phyloP scores from a whole-genome alignment of 2,797 vertebrate species.

The Heteromormyrus szaboi region DNA sequence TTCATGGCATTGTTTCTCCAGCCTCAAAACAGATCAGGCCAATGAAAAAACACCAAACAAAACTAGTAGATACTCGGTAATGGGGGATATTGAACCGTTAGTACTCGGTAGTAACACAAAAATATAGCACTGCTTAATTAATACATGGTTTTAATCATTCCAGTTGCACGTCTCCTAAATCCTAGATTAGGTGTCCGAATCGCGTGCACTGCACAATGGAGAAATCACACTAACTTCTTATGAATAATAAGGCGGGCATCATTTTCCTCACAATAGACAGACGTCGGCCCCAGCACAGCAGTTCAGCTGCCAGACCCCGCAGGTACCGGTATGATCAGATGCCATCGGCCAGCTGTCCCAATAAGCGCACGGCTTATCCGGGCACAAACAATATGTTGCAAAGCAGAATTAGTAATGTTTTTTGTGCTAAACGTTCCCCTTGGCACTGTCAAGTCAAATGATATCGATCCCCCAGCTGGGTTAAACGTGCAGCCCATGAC shows the following conservation, averaged over 20 bases:
- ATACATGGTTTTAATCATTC: not conserved
- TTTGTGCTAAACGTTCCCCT: not conserved
- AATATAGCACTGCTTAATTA: not conserved
- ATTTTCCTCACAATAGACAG: conserved; percentile 14
- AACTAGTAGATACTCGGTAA: not conserved
- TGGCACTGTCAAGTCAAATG: not conserved
- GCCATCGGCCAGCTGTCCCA: not conserved
- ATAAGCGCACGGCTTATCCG: not conserved
- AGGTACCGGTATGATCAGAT: not conserved
- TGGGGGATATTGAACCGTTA: not conserved
- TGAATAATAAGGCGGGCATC: not conserved
- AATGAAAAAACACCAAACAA: not conserved
- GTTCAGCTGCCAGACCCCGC: not conserved
- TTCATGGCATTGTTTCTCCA: not conserved
- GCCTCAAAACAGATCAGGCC: not conserved
- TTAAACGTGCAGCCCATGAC: not conserved
- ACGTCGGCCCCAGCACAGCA: not conserved
- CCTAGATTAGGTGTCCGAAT: not conserved
- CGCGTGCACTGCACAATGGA: not conserved
- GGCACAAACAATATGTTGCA: not conserved
- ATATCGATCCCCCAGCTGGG: not conserved
- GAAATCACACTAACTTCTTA: conserved; percentile 8
- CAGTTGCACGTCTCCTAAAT: not conserved
- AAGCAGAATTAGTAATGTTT: not conserved
- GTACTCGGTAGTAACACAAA: not conserved